Conservation (phyloP, 2,888 invertebrate species). For the Acanthoscelides obtectus region DNA sequence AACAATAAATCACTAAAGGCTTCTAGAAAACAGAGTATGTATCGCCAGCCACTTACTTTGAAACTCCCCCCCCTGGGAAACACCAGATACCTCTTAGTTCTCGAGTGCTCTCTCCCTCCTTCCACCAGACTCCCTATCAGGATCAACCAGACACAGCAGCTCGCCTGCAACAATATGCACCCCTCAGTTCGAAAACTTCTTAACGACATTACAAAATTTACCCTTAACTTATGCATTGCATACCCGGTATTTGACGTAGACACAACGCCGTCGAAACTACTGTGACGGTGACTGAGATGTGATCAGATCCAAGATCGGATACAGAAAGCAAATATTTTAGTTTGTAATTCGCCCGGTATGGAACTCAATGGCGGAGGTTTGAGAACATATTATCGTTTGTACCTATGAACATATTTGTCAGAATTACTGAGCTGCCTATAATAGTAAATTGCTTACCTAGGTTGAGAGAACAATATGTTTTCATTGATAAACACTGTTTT, state of each 20-base stretch:
- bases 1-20: not conserved
- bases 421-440: too few relatives aligned
- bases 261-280: not conserved
- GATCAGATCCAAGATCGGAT: not conserved
- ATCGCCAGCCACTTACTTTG: conserved; percentile 28
- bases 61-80: conserved; percentile 34
- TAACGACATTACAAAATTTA: not conserved
- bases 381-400: too few relatives aligned
- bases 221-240: not conserved
- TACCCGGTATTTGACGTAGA: not conserved
- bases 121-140: not conserved
- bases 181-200: not conserved
- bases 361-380: not conserved
- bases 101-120: not conserved
- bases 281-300: not conserved
- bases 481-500: too few relatives aligned
- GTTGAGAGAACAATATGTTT: too few relatives aligned
- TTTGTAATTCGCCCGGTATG: not conserved
- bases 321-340: not conserved
- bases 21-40: not conserved
- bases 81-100: conserved; percentile 23
- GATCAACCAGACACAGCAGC: not conserved
- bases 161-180: not conserved
- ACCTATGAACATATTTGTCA: too few relatives aligned
- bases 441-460: too few relatives aligned